Evolutionary conservation across 2,797 vertebrate genomes (phyloP), one percentile per base, ranked within the genome.

Genomic region (Sebastes baramenuke): DNA sequence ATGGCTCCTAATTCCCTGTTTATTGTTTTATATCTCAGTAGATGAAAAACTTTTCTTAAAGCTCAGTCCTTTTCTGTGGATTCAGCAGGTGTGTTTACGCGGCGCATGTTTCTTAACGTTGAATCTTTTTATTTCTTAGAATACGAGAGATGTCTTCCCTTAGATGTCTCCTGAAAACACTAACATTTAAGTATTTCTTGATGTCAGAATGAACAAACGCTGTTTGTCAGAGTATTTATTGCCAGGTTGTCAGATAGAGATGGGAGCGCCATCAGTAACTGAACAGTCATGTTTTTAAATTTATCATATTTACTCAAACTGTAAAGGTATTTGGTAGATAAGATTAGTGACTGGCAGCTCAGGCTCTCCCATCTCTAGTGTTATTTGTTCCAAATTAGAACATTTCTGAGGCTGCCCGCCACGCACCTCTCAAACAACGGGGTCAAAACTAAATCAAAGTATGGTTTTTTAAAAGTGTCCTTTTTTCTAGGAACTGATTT

Each of bases 401-500:
- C 89, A 87, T 90, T 65, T 79, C 54, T 67, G 77, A 85, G 83
- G 88, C 64, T 68, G 79, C 75, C 49, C 12, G 52, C 79, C 70
- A 54, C 75, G 67, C 81, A 24, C 87, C 76, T 87, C 84, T 82
- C 79, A 82, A 89, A 82, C 79, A 86, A 87, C 80, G 80, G 75
- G 66, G 64, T 91, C 64, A 22, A 88, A 88, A 46, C 64, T 42
- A 61, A 96, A 94, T 93, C 82, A 91, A 86, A 86, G 34, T 94
- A 83, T 89, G 91, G 78, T 89, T 91, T 95, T 93, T 84, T 69
- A 72, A 84, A 97, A 97, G 95, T 97, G 97, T 96, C 93, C 94
- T 96, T 96, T 96, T 95, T 95, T 95, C 89, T 90, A 95, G 95
- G 95, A 96, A 96, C 92, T 85, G 34, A 94, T 93, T 91, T 91